phyloP scores from a whole-genome alignment of 2,797 vertebrate species.

The Meda fulgida region DNA sequence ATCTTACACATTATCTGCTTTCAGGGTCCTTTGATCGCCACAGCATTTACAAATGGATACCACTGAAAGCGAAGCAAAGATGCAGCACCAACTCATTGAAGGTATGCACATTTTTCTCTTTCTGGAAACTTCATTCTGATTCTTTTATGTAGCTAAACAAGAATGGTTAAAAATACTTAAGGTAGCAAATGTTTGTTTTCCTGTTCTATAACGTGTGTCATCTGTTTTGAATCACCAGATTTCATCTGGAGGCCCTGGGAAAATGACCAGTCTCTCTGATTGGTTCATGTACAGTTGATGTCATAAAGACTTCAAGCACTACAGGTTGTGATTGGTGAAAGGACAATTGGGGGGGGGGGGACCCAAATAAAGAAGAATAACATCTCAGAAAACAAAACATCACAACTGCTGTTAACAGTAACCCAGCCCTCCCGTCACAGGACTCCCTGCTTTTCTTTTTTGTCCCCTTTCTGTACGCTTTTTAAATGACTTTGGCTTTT shows the following conservation, averaged over 20 bases:
- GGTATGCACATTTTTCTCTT: slow-evolving; percentile 89
- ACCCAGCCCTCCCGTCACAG: slow-evolving; percentile 86
- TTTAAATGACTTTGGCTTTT: slow-evolving; percentile 66
- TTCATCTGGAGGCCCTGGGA: slow-evolving; percentile 93
- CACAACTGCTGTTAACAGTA: slow-evolving; percentile 92
- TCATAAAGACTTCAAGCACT: slow-evolving; percentile 89
- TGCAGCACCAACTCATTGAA: slow-evolving; percentile 95
- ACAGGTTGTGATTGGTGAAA: slow-evolving; percentile 82
- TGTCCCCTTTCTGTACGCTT: slow-evolving; percentile 74
- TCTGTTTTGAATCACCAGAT: slow-evolving; percentile 78
- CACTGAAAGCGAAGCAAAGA: slow-evolving; percentile 94
- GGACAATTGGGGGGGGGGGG: slow-evolving; percentile 76
- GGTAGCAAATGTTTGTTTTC: not conserved
- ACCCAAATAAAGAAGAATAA: slow-evolving; percentile 79
- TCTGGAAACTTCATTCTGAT: slow-evolving; percentile 48
- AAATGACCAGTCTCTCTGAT: slow-evolving; percentile 95
- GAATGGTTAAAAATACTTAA: not conserved
- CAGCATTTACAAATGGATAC: slow-evolving; percentile 99
- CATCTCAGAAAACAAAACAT: slow-evolving; percentile 84
- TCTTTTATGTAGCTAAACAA: slow-evolving; percentile 29
- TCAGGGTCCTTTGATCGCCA: slow-evolving; percentile 99
- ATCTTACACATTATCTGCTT: slow-evolving; percentile 95
- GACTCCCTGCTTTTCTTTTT: slow-evolving; percentile 54
- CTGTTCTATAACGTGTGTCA: slow-evolving; percentile 5
- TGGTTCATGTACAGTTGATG: slow-evolving; percentile 91